Base-by-base conservation (phyloP, 2,888 invertebrate genomes). In the Dolichomitus sp. region DNA sequence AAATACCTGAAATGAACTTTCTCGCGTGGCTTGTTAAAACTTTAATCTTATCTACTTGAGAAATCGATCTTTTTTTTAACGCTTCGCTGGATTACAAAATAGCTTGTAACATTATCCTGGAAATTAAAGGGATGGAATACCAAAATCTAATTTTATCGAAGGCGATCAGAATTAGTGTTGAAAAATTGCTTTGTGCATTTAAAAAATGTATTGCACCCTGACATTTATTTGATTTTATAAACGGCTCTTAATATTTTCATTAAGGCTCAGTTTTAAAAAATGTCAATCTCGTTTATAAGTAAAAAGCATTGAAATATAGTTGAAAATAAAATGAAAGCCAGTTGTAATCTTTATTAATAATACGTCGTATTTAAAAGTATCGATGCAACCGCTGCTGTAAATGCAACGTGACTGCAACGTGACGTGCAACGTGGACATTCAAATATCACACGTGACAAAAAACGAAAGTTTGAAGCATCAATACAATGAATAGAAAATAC, bases 1-100 rank as follows among this genome's bases (percentile, higher is more conserved):
- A 80, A 80, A 74, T 19, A 50, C 61, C 50, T 19, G 57, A n/a
- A 42, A 50, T 42, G 19, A 54, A 68, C 66, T 59, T 76, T 66
- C 40, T 30, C 33, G 65, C 19, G 42, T 30, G 17, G 54, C 17
- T 14, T 30, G 65, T 75, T 74, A 40, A 52, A 74, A 74, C 63
- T 74, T 65, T 52, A 30, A 75, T 30, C 59, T 48, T 48, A 33
- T 33, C 48, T 27, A 19, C 4, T 3, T 9, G 23, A 17, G 17
- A 45, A 75, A 23, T 14, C 57, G 42, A 66, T 27, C 12, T 50
- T 63, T 48, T n/a, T 23, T n/a, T 17, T 30, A 40, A n/a, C 23
- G 63, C 17, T 40, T 42, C 54, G 40, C n/a, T 2, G 27, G 54
- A 74, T 59, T 52, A 11, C 11, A 42, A 52, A 23, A 65, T n/a